Evolutionary conservation across 2,113 vertebrate genomes (phyloP).

Genomic region (Sinocyclocheilus anshuiensis): DNA sequence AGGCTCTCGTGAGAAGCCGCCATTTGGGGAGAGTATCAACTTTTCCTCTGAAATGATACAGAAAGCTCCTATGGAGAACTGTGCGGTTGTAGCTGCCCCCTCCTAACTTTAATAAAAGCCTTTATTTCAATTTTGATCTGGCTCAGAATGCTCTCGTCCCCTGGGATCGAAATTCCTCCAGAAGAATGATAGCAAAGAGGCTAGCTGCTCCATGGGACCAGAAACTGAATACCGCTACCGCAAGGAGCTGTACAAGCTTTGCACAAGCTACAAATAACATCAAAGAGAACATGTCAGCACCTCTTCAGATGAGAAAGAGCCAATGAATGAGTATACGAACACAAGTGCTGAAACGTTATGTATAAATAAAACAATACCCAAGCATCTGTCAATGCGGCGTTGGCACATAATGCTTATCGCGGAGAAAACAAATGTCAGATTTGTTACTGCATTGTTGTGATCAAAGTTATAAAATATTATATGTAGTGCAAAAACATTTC

Average conservation of each 20-base stretch:
- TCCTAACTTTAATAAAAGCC: conserved; percentile 46
- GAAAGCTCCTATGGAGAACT: conserved; percentile 38
- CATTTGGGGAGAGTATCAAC: conserved; percentile 22
- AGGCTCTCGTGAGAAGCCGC: conserved; percentile 49
- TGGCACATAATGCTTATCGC: conserved; percentile 1
- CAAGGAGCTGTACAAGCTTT: conserved; percentile 32
- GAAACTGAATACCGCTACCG: conserved; percentile 32
- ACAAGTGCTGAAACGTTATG: neutral
- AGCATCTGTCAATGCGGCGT: conserved; percentile 5
- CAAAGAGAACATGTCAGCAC: conserved; percentile 18
- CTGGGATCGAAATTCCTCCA: conserved; percentile 27
- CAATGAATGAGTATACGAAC: conserved; percentile 3
- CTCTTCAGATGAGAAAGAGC: conserved; percentile 13
- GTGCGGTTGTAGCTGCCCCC: neutral
- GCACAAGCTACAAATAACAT: conserved; percentile 36
- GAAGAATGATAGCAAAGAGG: conserved; percentile 18
- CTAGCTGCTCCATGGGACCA: conserved; percentile 1
- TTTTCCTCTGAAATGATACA: conserved; percentile 21
- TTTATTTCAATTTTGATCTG: conserved; percentile 40
- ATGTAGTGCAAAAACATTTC: conserved; percentile 25
- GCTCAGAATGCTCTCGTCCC: conserved; percentile 18
- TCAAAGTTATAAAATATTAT: neutral
- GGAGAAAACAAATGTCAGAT: conserved; percentile 11
- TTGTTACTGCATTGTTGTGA: neutral
- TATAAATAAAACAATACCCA: conserved; percentile 11